Conservation (phyloP, 2,113 vertebrate genomes). For the Nyctereutes procyonoides region DNA sequence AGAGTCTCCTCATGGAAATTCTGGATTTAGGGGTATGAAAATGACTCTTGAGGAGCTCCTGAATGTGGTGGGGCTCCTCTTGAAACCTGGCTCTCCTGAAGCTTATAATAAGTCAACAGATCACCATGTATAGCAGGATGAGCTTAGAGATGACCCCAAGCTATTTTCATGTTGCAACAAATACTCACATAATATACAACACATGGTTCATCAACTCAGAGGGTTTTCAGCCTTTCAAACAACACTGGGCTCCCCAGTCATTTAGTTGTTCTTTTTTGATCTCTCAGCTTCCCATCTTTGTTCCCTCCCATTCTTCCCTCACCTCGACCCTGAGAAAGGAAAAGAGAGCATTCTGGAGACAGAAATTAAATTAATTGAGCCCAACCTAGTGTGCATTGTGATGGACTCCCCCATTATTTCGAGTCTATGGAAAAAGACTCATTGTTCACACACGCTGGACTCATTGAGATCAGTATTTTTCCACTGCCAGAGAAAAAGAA, state of each 20-base stretch:
- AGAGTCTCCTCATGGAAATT: slow-evolving; percentile 23
- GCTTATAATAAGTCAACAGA: neutral
- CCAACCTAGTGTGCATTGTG: neutral
- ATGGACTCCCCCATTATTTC: neutral
- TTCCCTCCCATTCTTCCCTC: neutral
- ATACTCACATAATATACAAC: neutral
- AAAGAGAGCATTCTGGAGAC: neutral
- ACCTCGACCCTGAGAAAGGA: neutral
- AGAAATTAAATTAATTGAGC: neutral
- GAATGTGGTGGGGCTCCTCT: neutral
- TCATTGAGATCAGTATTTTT: slow-evolving; percentile 10
- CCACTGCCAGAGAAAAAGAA: slow-evolving; percentile 15
- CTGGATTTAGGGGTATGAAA: neutral
- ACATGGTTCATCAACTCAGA: neutral
- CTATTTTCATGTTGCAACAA: neutral
- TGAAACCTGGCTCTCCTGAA: neutral
- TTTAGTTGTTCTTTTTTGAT: neutral
- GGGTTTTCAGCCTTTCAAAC: neutral
- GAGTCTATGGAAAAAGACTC: neutral
- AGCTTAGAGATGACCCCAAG: neutral
- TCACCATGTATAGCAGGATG: neutral
- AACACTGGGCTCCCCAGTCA: neutral
- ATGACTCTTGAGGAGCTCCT: neutral
- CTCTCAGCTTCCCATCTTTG: neutral
- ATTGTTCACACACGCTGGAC: neutral